Evolutionary conservation across 2,797 vertebrate genomes (phyloP), one percentile per base, ranked within the genome.

Genomic region (Cossypha heuglini): DNA sequence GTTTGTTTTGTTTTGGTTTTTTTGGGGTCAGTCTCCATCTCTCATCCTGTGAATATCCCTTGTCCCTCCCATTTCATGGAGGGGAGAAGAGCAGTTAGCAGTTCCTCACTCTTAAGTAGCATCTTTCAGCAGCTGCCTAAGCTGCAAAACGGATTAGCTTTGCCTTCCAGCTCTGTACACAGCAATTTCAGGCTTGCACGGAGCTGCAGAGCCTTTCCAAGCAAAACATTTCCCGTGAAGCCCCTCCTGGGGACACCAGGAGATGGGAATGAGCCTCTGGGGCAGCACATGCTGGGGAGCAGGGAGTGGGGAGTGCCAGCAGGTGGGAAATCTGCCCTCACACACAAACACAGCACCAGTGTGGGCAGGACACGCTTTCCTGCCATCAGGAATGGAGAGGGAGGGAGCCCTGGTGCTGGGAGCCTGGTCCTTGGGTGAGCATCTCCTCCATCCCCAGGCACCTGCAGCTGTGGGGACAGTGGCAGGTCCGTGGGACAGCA

Each of bases 121-220:
- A 73, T 88, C 77, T 86, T 93, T 92, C 69, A 69, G 84, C 69
- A 69, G 63, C 66, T 57, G 63, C 58, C 59, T 93, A 85, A 92
- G 94, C 84, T 91, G 84, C 48, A 76, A 76, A 94, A 87, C 0
- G 24, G 93, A 93, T 95, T 92, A 93, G 63, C 59, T 72, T 79
- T 96, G 93, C 86, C 78, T 93, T 67, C 58, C 59, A 92, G 93
- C 71, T 76, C 77, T 67, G 71, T 38, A 78, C 86, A 59, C 81
- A 58, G 57, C 62, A 55, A 91, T 86, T 95, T 85, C 79, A 83
- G 75, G 57, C 64, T 90, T 66, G 71, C 83, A 66, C 42, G 22
- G 59, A 81, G 49, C 42, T 55, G 21, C 77, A 22, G 24, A 37
- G 71, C 48, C 77, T 76, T 85, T 87, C 89, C 71, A 63, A 82